phyloP scores from a whole-genome alignment of 2,797 vertebrate species.

The Uromys caudimaculatus region DNA sequence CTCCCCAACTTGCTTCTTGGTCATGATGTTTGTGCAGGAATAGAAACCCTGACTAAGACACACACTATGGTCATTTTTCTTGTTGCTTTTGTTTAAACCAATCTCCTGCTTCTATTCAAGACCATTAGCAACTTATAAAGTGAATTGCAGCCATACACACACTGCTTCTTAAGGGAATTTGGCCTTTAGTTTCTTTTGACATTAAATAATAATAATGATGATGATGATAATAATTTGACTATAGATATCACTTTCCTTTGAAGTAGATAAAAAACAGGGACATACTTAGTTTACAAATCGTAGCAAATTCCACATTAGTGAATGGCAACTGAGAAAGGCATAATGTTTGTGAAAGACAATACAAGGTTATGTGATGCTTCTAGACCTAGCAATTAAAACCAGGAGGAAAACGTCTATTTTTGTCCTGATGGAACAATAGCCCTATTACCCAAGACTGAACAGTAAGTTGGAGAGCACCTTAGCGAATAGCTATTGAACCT shows the following conservation, averaged over 20 bases:
- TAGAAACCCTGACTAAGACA: too few species aligned
- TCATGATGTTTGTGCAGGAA: too few species aligned
- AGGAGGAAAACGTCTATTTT: not conserved
- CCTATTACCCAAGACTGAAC: not conserved
- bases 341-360: not conserved
- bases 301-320: slow-evolving; percentile 22
- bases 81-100: slow-evolving; percentile 44
- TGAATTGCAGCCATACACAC: not conserved
- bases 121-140: slow-evolving; percentile 44
- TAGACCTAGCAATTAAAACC: not conserved
- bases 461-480: not conserved
- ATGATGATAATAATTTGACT: slow-evolving; percentile 41
- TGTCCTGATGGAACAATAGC: not conserved
- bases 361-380: not conserved
- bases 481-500: not conserved
- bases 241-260: not conserved
- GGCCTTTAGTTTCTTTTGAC: not conserved
- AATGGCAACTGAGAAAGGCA: not conserved
- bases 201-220: not conserved
- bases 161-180: not conserved
- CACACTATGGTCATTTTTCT: not conserved
- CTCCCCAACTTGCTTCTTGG: too few species aligned
- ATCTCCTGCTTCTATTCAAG: slow-evolving; percentile 32
- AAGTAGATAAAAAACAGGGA: slow-evolving; percentile 37
- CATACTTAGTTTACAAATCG: slow-evolving; percentile 14